phyloP scores from a whole-genome alignment of 2,113 vertebrate genomes.

The Acrocephalus arundinaceus region DNA sequence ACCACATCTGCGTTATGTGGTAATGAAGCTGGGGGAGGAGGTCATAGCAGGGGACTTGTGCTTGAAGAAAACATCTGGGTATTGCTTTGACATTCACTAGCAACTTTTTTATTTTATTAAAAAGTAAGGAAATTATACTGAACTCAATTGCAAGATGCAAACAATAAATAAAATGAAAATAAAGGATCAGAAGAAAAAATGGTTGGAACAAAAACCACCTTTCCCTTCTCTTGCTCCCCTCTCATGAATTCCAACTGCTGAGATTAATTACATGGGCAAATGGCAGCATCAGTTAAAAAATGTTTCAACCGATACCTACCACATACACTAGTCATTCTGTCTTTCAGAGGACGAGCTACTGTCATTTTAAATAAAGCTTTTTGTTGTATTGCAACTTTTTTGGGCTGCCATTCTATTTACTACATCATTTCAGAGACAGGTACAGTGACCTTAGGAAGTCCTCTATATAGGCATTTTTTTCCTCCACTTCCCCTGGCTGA shows the following conservation, averaged over 20 bases:
- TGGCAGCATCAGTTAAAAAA: background rate
- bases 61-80: constrained; percentile 62
- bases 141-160: constrained; percentile 48
- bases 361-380: constrained; percentile 1
- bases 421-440: background rate
- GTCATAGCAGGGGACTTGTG: constrained; percentile 58
- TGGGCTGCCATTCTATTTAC: background rate
- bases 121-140: constrained; percentile 47
- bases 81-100: constrained; percentile 55
- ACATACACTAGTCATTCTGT: background rate
- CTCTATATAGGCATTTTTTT: background rate
- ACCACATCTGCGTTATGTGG: constrained; percentile 53
- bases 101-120: constrained; percentile 67
- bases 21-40: constrained; percentile 54
- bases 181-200: background rate
- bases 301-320: background rate
- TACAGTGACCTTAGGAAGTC: background rate
- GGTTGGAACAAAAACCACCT: background rate
- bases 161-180: constrained; percentile 57
- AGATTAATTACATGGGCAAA: background rate
- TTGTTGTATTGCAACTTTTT: background rate
- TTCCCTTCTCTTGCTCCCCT: background rate
- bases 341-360: background rate
- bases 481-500: background rate
- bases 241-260: background rate